Percentiles rank a stretch among this genome's conserved stretches.
phyloP scores from a whole-genome alignment of 1,140 invertebrate genomes.

The Andrena cerasifolii region DNA sequence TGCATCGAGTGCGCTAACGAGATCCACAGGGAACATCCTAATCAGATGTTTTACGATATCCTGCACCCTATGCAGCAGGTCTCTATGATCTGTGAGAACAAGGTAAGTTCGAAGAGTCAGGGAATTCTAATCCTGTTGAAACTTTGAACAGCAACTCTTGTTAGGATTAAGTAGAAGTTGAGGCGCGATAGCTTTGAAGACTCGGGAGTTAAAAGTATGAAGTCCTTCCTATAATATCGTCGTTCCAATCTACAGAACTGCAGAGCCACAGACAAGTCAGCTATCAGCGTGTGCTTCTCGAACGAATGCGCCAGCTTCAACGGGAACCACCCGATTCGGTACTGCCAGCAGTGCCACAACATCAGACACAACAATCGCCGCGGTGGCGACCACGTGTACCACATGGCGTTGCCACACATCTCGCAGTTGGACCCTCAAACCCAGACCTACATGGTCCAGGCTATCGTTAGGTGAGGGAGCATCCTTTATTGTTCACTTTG shows the following conservation, averaged over 20 bases:
- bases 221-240: no score
- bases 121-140: no score
- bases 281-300: constrained; percentile 97
- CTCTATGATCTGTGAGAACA: constrained; percentile 97
- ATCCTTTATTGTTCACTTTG: no score
- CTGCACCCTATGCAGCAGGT: constrained; percentile 97
- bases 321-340: constrained; percentile 96
- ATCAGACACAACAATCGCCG: constrained; percentile 93
- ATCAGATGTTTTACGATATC: constrained; percentile 95
- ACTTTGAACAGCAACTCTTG: no score
- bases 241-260: constrained; percentile 88
- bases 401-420: constrained; percentile 91
- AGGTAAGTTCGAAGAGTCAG: constrained; percentile 84
- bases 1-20: constrained; percentile 98
- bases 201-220: no score
- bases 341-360: constrained; percentile 95
- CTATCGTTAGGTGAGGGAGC: constrained; percentile 92
- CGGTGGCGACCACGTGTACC: constrained; percentile 94
- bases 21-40: constrained; percentile 91
- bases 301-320: constrained; percentile 98
- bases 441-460: constrained; percentile 96
- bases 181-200: no score
- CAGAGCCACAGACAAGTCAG: constrained; percentile 94
- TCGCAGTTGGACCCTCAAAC: constrained; percentile 95
- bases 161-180: no score